Base-by-base conservation (phyloP, 2,797 vertebrate species). In the Halcyon chelicuti region DNA sequence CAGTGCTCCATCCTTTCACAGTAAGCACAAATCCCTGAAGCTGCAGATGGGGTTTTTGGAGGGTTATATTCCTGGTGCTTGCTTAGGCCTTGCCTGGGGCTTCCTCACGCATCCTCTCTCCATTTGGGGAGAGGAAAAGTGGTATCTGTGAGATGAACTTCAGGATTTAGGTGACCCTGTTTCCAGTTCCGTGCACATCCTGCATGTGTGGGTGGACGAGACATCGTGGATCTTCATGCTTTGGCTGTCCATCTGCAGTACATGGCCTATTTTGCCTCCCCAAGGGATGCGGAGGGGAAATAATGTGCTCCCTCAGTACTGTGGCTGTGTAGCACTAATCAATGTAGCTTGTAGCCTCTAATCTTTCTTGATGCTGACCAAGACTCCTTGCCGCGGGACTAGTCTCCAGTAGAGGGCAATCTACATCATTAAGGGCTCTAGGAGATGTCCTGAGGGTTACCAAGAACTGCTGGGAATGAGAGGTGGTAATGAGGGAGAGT, bases 321-420 rank as follows among this genome's bases (percentile, higher is more conserved):
- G 20, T 52, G 65, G 14, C 46, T n/a, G 13, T n/a, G 35, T 49
- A 39, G 61, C 19, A 28, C 28, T 62, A 26, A 15, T 29, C 71
- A 73, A 58, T 40, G 12, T 31, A 58, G 67, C 9, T 63, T 39
- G 42, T 47, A 88, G 78, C 40, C n/a, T 78, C 63, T 58, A 5
- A 3, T 65, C 52, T 61, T 72, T 51, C 2, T 6, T 29, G 82
- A n/a, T 31, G 91, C 60, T 84, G 73, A 37, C 70, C 79, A 46
- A 52, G 70, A 31, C 29, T 88, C 40, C 86, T 86, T 71, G 72
- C 46, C 1, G 3, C 49, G 55, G 82, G 47, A 84, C 46, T 28
- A 21, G 65, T 63, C 60, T 82, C 90, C 90, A 75, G 93, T 10
- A 94, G 91, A 91, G 92, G 89, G 94, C 95, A 90, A 90, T 84